A percentile compares a stretch with the other conserved stretches of the same genome.
Conservation (phyloP, 2,113 vertebrate species). For the Odontesthes bonariensis region DNA sequence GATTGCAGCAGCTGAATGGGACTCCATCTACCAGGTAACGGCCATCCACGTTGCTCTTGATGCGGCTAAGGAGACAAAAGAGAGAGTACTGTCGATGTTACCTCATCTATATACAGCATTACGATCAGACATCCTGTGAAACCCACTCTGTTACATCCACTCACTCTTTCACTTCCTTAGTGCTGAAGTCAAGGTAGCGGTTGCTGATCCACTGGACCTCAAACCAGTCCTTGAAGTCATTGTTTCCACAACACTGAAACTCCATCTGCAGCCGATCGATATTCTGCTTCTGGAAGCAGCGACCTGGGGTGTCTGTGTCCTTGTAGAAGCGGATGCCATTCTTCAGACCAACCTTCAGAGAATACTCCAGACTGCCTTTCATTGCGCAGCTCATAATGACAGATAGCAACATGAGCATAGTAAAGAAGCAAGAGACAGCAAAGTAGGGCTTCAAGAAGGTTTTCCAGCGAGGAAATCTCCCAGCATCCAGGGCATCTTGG, state of each 20-base stretch:
- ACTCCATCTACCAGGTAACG: slow-evolving; percentile 86
- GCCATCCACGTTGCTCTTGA: slow-evolving; percentile 88
- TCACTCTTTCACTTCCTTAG: slow-evolving; percentile 88
- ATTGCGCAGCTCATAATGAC: slow-evolving; percentile 84
- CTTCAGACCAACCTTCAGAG: slow-evolving; percentile 84
- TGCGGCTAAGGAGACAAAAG: slow-evolving; percentile 70
- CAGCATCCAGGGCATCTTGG: slow-evolving; percentile 83
- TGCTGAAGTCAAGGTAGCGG: slow-evolving; percentile 86
- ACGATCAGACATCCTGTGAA: neutral
- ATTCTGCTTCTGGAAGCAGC: slow-evolving; percentile 88
- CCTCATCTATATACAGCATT: neutral
- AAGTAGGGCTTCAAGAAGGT: slow-evolving; percentile 84
- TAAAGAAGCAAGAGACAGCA: slow-evolving; percentile 78
- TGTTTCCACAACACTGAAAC: slow-evolving; percentile 88
- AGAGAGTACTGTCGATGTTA: neutral
- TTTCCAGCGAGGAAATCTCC: slow-evolving; percentile 84
- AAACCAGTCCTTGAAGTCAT: slow-evolving; percentile 87
- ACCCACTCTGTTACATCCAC: slow-evolving; percentile 38
- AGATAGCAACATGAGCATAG: slow-evolving; percentile 81
- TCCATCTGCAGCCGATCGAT: slow-evolving; percentile 88
- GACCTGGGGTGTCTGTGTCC: slow-evolving; percentile 87
- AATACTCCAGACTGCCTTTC: slow-evolving; percentile 83
- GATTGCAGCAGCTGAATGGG: slow-evolving; percentile 89
- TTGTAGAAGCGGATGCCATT: slow-evolving; percentile 88
- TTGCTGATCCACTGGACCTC: slow-evolving; percentile 90